Evolutionary conservation across 1,140 invertebrate genomes (phyloP).

Genomic region (Ooceraea biroi): DNA sequence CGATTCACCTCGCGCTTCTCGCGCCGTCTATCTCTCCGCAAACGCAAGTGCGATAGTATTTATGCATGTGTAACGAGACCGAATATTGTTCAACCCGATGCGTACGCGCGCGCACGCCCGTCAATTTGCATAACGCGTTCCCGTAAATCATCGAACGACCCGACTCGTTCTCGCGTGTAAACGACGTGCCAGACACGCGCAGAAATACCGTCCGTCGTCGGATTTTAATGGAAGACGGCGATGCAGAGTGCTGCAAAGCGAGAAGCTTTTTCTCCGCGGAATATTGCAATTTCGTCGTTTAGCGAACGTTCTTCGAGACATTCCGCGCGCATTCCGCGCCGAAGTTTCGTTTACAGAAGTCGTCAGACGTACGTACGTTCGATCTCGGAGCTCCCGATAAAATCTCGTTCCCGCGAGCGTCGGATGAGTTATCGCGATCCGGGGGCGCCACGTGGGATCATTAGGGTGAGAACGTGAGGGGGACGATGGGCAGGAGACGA

Average conservation of each 20-base stretch:
- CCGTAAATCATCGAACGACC: conserved; percentile 64
- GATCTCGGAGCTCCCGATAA: not conserved
- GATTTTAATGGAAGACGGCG: conserved; percentile 28
- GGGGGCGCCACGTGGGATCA: not conserved
- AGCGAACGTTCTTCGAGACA: too few relatives aligned
- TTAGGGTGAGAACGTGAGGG: conserved; percentile 6
- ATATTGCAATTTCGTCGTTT: too few relatives aligned
- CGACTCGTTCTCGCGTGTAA: conserved; percentile 41
- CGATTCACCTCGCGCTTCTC: conserved; percentile 32
- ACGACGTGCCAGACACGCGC: conserved; percentile 51
- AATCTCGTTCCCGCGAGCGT: conserved; percentile 6
- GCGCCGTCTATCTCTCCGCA: conserved; percentile 1
- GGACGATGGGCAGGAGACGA: not conserved
- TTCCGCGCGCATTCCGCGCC: too few relatives aligned
- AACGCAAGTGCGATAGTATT: conserved; percentile 43
- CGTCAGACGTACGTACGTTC: too few relatives aligned
- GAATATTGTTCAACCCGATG: conserved; percentile 51
- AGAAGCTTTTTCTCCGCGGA: too few relatives aligned
- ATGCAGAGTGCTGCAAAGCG: too few relatives aligned
- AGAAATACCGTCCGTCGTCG: conserved; percentile 28
- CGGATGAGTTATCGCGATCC: conserved; percentile 30
- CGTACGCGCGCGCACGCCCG: not conserved
- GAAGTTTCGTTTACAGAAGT: too few relatives aligned
- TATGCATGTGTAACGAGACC: conserved; percentile 30
- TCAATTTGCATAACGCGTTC: conserved; percentile 66